Evolutionary conservation across 2,888 invertebrate species (phyloP), one percentile per base, ranked within the genome.

Genomic region (Steinernema carpocapsae): DNA sequence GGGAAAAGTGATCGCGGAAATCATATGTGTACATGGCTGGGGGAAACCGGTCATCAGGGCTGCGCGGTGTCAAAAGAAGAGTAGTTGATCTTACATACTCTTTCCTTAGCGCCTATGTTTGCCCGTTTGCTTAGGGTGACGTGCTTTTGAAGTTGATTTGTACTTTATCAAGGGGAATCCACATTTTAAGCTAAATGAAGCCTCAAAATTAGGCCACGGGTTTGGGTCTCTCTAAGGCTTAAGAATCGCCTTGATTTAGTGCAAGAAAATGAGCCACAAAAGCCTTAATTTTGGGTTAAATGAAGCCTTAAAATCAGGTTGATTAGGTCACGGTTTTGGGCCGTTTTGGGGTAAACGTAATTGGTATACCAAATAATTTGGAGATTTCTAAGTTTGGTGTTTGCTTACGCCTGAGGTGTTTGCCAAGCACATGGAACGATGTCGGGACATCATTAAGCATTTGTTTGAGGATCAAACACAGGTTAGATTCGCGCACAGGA

Each of bases 61-160:
- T 6, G 37, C 37, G 37, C 64, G 32, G 64, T 64, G 64, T 64
- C 64, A 64, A 64, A 19, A 32, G 64, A 64, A 64, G 64, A 64
- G 64, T 29, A 22, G 64, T 64, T 64, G 64, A 64, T 64, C 64
- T 64, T 64, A 64, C 64, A 64, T 64, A 64, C 64, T 64, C 64
- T 29, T 64, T 64, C 64, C 37, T 10, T 37, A 32, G 29, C 64
- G 17, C 17, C 14, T 19, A 64, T 64, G 64, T 64, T 64, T 64
- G 64, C 64, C 32, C 64, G 64, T 64, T 64, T 64, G 64, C 64
- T 64, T 64, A 64, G n/a, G n/a, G 64, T 64, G 64, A 64, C 64
- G 64, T 64, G 64, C 64, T 64, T 52, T 52, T 37, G 22, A 37
- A 32, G 64, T 64, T 29, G 26, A 64, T 26, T 37, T 64, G 64